Base-by-base conservation (phyloP, 1,140 invertebrate genomes). In the Dermatophagoides farinae region DNA sequence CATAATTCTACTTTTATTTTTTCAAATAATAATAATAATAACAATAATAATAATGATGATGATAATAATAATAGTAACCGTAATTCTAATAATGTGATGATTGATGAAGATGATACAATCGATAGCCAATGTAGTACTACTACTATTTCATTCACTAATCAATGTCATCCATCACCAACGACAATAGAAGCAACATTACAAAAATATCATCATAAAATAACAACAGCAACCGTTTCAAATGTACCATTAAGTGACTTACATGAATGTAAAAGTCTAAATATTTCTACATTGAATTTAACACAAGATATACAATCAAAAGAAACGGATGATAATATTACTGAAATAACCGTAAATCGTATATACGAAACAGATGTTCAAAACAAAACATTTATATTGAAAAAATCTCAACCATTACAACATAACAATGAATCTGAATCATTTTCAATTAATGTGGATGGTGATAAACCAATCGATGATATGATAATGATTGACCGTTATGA, bases 151-250 rank as follows among this genome's bases (percentile, higher is more conserved):
- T 41, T 23, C 23, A 31, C 31, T 31, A 31, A 12, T n/a, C 53
- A n/a, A n/a, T n/a, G n/a, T n/a, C n/a, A n/a, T n/a, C n/a, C n/a
- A 38, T 14, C 12, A 55, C 14, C 23, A 55, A 41, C 53, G 25
- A 4, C 31, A 1, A 23, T 14, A 8, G n/a, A 51, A 8, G 23
- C 25, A 14, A 55, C 14, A 55, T 14, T 55, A 14, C 5, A 55
- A 40, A 55, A 25, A n/a, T 55, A 55, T 44, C 53, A 55, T 4
- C 53, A 55, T 8, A 55, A 55, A 23, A 55, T 14, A 12, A 55
- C 53, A 11, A 44, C 41, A 18, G 53, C 53, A 12, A 38, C 53
- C 8, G 53, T 14, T 25, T 55, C 53, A 18, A 55, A 14, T n/a
- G 25, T 55, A 25, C 53, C 53, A 39, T 4, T 55, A 1, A 44